Percentiles rank a stretch among this genome's conserved stretches.
Evolutionary conservation across 2,888 invertebrate species (phyloP).

Genomic region (Phlogophora meticulosa): DNA sequence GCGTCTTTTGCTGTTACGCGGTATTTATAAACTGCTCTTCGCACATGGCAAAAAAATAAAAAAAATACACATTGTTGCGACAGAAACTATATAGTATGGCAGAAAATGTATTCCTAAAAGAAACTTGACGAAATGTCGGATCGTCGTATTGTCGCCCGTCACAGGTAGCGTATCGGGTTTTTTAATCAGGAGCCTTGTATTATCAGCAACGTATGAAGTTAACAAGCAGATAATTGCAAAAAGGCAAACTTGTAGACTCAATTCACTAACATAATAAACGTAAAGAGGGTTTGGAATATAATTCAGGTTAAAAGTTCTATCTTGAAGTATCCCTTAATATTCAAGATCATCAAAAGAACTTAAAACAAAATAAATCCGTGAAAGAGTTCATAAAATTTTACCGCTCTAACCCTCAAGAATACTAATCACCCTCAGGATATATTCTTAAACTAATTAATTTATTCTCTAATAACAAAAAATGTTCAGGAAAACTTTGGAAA

Average conservation of each 20-base stretch:
- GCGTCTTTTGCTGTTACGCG: too few species aligned
- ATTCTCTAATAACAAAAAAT: constrained; percentile 49
- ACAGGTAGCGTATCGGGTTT: too few species aligned
- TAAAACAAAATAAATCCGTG: constrained; percentile 18
- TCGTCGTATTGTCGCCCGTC: too few species aligned
- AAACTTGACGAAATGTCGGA: too few species aligned
- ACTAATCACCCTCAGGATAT: constrained; percentile 42
- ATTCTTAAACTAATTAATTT: constrained; percentile 57
- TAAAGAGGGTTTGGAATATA: background rate
- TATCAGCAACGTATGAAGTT: background rate
- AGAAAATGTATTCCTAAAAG: too few species aligned
- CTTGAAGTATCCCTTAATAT: background rate
- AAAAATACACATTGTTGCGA: too few species aligned
- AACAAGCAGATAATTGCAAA: too few species aligned
- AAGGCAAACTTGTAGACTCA: background rate
- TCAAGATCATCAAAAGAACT: constrained; percentile 26
- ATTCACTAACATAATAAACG: background rate
- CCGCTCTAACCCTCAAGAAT: constrained; percentile 27
- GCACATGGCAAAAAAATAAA: too few species aligned
- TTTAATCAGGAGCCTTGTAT: too few species aligned
- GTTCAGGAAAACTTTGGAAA: constrained; percentile 53
- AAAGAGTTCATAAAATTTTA: constrained; percentile 31
- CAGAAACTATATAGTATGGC: too few species aligned
- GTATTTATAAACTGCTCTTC: too few species aligned
- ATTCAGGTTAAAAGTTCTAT: background rate